phyloP scores from a whole-genome alignment of 2,113 vertebrate species.

The Phylloscopus whistleri region DNA sequence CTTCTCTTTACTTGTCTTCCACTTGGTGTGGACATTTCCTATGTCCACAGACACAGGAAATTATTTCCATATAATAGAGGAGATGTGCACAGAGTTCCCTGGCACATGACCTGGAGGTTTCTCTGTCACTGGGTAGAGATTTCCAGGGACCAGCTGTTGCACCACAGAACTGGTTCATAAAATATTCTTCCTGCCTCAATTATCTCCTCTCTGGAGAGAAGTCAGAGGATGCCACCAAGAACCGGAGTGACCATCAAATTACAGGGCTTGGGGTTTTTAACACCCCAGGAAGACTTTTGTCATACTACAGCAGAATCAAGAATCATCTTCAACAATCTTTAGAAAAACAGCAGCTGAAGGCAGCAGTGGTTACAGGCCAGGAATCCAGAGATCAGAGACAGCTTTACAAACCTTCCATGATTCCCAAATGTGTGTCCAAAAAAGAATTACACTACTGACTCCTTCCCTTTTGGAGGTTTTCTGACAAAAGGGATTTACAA shows the following conservation, averaged over 20 bases:
- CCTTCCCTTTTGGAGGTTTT: background rate
- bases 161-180: background rate
- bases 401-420: background rate
- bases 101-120: background rate
- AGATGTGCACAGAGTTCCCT: background rate
- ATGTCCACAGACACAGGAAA: background rate
- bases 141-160: background rate
- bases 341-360: background rate
- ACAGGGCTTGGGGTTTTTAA: background rate
- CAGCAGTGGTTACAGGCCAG: background rate
- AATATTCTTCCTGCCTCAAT: background rate
- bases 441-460: background rate
- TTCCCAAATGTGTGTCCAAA: background rate
- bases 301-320: background rate
- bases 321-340: background rate
- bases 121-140: background rate
- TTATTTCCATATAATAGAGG: slow-evolving; percentile 1
- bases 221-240: background rate
- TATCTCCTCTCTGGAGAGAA: background rate
- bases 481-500: background rate
- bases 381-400: background rate
- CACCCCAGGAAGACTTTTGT: background rate
- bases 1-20: slow-evolving; percentile 20
- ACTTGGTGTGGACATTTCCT: background rate
- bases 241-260: background rate